Evolutionary conservation across 2,113 vertebrate species (phyloP).

Genomic region (Coturnix japonica): DNA sequence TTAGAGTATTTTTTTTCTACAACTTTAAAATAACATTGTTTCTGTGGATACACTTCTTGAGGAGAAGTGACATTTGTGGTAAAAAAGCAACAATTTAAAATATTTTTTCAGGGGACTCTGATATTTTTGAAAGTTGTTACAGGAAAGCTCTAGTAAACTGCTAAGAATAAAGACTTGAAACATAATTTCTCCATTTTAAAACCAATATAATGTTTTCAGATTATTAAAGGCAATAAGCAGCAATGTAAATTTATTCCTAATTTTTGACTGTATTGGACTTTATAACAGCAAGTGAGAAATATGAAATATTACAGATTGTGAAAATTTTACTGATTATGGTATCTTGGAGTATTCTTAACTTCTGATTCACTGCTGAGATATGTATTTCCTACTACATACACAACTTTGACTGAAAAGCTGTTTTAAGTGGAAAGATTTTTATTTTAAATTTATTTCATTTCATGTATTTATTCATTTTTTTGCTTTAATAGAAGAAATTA

Average conservation of each 20-base stretch:
- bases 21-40: neutral
- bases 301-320: slow-evolving; percentile 22
- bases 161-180: slow-evolving; percentile 39
- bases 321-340: slow-evolving; percentile 24
- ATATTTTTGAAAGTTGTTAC: slow-evolving; percentile 8
- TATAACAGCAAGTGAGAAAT: slow-evolving; percentile 49
- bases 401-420: neutral
- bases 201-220: neutral
- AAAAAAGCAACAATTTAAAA: neutral
- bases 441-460: no score
- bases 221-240: slow-evolving; percentile 40
- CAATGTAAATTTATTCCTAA: slow-evolving; percentile 50
- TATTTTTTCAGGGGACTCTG: neutral
- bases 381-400: neutral
- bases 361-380: neutral
- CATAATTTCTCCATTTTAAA: slow-evolving; percentile 33
- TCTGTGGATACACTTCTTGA: neutral
- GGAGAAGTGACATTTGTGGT: neutral
- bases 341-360: neutral
- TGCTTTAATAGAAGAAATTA: neutral
- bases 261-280: slow-evolving; percentile 49
- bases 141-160: neutral
- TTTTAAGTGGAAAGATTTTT: no score
- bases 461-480: neutral
- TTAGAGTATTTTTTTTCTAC: neutral